These are phyloP conservation scores for Siderastrea siderea DNA, from an alignment of 92 coral and sea anemone genomes.

Conservation along the genomic window DNA sequence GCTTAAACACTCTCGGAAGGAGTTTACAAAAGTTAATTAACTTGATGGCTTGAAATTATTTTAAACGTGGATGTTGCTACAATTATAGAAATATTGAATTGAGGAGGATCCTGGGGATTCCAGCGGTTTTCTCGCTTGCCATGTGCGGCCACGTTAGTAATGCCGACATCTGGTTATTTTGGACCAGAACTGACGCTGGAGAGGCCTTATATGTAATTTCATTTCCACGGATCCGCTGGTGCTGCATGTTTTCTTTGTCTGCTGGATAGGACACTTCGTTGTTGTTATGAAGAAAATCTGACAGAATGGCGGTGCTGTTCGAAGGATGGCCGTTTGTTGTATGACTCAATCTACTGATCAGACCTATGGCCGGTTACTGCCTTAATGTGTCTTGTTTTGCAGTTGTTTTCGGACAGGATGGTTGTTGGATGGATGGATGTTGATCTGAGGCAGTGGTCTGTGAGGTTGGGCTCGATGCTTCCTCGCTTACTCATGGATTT, in stretches of 20 bases:
- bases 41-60: too few relatives aligned
- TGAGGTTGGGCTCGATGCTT: conserved; percentile 35
- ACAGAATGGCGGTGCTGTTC: conserved; percentile 9
- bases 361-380: conserved; percentile 54
- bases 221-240: too few relatives aligned
- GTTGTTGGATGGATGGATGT: too few relatives aligned
- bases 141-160: conserved; percentile 30
- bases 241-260: conserved; percentile 48
- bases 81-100: conserved; percentile 53
- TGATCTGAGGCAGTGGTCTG: conserved; percentile 61
- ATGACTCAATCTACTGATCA: background rate
- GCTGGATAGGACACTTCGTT: conserved; percentile 5
- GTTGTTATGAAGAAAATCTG: conserved; percentile 23
- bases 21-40: too few relatives aligned
- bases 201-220: too few relatives aligned
- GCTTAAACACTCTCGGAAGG: too few relatives aligned
- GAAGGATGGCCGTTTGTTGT: conserved; percentile 6
- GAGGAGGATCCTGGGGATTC: conserved; percentile 48
- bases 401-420: background rate
- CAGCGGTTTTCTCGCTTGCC: conserved; percentile 45
- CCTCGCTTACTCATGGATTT: conserved; percentile 26
- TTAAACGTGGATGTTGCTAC: conserved; percentile 14
- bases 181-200: conserved; percentile 39
- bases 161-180: conserved; percentile 42
- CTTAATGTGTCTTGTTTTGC: conserved; percentile 33